Evolutionary conservation across 1,140 invertebrate genomes (phyloP).

Genomic region (Neuroterus valhalla): DNA sequence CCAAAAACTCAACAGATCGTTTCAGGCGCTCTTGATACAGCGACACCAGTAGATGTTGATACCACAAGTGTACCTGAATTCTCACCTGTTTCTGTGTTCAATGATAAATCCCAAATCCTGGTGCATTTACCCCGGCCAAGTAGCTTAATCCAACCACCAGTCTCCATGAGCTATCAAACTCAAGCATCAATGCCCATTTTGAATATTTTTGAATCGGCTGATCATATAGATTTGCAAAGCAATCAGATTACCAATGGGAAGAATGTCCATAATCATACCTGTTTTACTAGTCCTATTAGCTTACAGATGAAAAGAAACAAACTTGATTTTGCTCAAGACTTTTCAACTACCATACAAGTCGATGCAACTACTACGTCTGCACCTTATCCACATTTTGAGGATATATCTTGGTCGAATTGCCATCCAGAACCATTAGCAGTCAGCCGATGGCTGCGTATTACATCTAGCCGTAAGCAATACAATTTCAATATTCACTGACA

Average conservation of each 20-base stretch:
- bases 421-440: constrained; percentile 72
- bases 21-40: constrained; percentile 52
- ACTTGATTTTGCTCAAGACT: constrained; percentile 62
- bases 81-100: constrained; percentile 62
- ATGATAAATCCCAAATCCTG: constrained; percentile 62
- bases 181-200: constrained; percentile 58
- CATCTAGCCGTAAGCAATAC: constrained; percentile 73
- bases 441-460: constrained; percentile 71
- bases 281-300: constrained; percentile 48
- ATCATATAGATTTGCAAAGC: constrained; percentile 48
- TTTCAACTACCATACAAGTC: constrained; percentile 65
- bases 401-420: constrained; percentile 71
- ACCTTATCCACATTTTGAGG: constrained; percentile 67
- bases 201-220: constrained; percentile 55
- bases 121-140: constrained; percentile 60
- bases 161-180: constrained; percentile 48
- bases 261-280: constrained; percentile 57
- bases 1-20: constrained; percentile 43
- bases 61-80: constrained; percentile 56
- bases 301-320: constrained; percentile 58
- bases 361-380: constrained; percentile 67
- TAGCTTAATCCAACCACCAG: constrained; percentile 49
- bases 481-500: constrained; percentile 76
- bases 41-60: constrained; percentile 63
- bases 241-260: constrained; percentile 64